Evolutionary conservation across 2,797 vertebrate species (phyloP).

Genomic region (Channallabes apus): DNA sequence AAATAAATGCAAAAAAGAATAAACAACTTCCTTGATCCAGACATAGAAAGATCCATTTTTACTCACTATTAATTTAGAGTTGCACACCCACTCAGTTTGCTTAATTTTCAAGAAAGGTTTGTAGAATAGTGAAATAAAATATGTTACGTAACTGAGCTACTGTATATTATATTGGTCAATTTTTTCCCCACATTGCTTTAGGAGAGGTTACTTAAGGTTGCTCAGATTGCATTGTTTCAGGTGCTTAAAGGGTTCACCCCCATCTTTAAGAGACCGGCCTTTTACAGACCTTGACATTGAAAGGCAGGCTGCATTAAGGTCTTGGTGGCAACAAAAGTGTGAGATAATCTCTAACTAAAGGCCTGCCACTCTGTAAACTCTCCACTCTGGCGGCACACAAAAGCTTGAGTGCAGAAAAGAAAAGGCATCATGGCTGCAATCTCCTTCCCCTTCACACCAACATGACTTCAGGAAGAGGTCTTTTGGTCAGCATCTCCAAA

Average conservation of each 20-base stretch:
- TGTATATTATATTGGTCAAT: background rate
- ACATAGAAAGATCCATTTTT: background rate
- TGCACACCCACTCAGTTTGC: background rate
- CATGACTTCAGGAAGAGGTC: constrained; percentile 51
- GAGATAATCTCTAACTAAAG: constrained; percentile 56
- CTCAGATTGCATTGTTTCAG: constrained; percentile 39
- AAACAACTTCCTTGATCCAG: background rate
- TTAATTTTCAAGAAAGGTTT: background rate
- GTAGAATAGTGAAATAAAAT: background rate
- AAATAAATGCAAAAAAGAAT: background rate
- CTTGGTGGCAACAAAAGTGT: constrained; percentile 54
- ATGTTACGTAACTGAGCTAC: background rate
- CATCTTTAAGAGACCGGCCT: constrained; percentile 32
- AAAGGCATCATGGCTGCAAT: constrained; percentile 31
- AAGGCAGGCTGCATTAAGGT: constrained; percentile 50
- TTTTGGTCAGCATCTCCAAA: constrained; percentile 54
- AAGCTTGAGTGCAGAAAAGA: constrained; percentile 35
- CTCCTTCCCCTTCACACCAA: constrained; percentile 46
- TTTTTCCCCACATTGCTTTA: no score
- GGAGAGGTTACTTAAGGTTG: constrained; percentile 15
- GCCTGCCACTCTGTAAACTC: constrained; percentile 56
- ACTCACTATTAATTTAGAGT: background rate
- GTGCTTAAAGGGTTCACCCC: background rate
- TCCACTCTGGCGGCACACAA: constrained; percentile 43
- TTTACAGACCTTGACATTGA: constrained; percentile 46